Evolutionary conservation across 2,797 vertebrate species (phyloP), one percentile per base, ranked within the genome.

Genomic region (Echeneis naucrates): DNA sequence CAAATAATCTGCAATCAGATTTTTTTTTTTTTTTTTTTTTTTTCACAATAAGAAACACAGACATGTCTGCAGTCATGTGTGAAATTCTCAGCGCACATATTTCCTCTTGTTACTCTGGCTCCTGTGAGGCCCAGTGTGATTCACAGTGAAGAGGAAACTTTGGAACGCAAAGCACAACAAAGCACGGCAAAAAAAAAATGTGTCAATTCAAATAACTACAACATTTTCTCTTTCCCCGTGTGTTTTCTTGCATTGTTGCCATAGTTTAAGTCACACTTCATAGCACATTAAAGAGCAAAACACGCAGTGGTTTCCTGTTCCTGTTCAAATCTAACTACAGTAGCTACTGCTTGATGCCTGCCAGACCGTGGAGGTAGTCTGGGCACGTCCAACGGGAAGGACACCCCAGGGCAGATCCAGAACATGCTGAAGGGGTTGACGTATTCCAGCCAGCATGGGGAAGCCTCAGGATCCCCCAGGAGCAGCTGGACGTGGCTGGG

Each of bases 341-440:
- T 17, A 58, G 47, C 52, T 42, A 42, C 35, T 23, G 30, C 54
- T 8, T 53, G 44, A 77, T 30, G 62, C 24, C 38, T 35, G n/a
- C 19, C 52, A 70, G 59, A 73, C 45, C 62, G 44, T 19, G 21
- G 24, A 38, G 24, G 32, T 57, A 63, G 55, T 71, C 48, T 0
- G 2, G 40, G 38, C 59, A 82, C 27, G 19, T 71, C 68, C 65
- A 38, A 52, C 4, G 2, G 37, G 55, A 77, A 44, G 45, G 37
- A 81, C 65, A 77, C 80, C 79, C 69, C 40, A 51, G 69, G 75
- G 73, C 82, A 45, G 73, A 78, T 56, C 68, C 53, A 72, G 60
- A 75, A 83, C 47, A 79, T 33, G 72, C 63, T 62, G 59, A 81
- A 78, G 72, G 76, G 80, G 63, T 45, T 26, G 56, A 83, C 60